phyloP scores from a whole-genome alignment of 2,888 invertebrate species.

The Phyllotreta striolata region DNA sequence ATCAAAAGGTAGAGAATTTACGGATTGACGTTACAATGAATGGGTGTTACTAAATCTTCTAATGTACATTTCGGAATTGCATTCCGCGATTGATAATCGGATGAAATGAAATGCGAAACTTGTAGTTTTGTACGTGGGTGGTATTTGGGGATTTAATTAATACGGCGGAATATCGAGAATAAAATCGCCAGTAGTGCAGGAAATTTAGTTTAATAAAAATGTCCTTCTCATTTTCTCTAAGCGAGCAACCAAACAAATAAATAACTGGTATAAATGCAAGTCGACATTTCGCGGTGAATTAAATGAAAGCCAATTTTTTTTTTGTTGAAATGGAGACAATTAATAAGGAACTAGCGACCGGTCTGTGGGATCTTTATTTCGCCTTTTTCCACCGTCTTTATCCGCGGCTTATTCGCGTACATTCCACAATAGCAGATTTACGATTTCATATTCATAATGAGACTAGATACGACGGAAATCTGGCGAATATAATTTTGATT shows the following conservation, averaged over 20 bases:
- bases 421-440: conserved; percentile 53
- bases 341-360: conserved; percentile 18
- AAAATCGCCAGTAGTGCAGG: no score
- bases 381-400: conserved; percentile 26
- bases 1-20: conserved; percentile 14
- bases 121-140: conserved; percentile 1
- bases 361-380: conserved; percentile 5
- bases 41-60: conserved; percentile 36
- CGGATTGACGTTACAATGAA: conserved; percentile 40
- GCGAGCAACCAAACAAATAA: no score
- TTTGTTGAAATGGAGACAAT: conserved; percentile 16
- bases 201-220: no score
- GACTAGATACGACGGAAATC: conserved; percentile 55
- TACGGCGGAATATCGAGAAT: no score
- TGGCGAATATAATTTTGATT: conserved; percentile 45
- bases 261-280: background rate
- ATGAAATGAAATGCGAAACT: conserved; percentile 5
- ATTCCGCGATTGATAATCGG: conserved; percentile 10
- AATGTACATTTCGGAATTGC: conserved; percentile 5
- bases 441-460: conserved; percentile 53
- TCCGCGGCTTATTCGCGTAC: conserved; percentile 38
- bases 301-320: conserved; percentile 6
- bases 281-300: conserved; percentile 13
- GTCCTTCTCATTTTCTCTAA: no score
- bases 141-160: background rate